Conservation (phyloP, 2,888 invertebrate genomes). For the Oasisia sp. region DNA sequence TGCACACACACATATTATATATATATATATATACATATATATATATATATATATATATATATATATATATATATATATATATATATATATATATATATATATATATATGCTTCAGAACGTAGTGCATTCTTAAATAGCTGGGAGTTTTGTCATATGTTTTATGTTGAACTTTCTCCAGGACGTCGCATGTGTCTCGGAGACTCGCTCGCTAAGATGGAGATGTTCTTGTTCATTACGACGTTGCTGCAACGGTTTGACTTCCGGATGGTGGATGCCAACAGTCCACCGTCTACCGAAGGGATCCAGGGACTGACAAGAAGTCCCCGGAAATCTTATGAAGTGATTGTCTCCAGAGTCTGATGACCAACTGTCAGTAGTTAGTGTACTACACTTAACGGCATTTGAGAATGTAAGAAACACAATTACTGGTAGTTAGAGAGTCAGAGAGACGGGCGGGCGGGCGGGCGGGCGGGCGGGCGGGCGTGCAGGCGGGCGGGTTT, state of each 20-base stretch:
- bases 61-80: too few species aligned
- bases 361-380: background rate
- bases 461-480: too few species aligned
- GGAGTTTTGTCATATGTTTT: background rate
- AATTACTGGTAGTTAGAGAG: too few species aligned
- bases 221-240: background rate
- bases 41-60: too few species aligned
- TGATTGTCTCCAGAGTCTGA: background rate
- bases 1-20: too few species aligned
- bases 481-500: too few species aligned
- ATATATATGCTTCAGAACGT: background rate
- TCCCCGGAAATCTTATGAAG: background rate
- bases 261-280: background rate
- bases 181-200: background rate
- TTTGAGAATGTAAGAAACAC: background rate
- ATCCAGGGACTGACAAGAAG: background rate
- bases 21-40: too few species aligned
- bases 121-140: background rate
- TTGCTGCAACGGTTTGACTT: background rate
- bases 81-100: too few species aligned
- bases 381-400: background rate
- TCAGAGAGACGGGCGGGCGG: too few species aligned
- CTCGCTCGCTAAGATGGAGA: conserved; percentile 5
- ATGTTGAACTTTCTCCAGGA: background rate
- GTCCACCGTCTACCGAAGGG: background rate